These are phyloP conservation scores for Amphiprion ocellaris DNA, from an alignment of 2,113 vertebrate species.

Conservation along the genomic window DNA sequence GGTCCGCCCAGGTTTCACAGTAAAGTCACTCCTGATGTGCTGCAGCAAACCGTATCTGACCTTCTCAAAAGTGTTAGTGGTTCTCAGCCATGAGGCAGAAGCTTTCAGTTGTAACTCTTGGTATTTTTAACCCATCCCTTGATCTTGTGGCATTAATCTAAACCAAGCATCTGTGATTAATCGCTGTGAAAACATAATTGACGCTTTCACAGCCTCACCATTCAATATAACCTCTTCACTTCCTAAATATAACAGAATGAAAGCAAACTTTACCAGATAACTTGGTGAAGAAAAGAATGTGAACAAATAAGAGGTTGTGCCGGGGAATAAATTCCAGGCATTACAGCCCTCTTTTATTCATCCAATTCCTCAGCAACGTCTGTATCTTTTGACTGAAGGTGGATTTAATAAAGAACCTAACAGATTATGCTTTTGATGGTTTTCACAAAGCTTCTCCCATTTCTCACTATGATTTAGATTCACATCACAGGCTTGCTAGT, in stretches of 20 bases:
- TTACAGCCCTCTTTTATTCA: slow-evolving; percentile 25
- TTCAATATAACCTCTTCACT: not conserved
- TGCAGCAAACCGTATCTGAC: not conserved
- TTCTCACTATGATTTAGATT: not conserved
- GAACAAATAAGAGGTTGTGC: not conserved
- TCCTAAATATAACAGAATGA: not conserved
- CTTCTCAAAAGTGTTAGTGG: not conserved
- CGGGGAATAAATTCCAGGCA: slow-evolving; percentile 44
- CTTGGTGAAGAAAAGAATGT: not conserved
- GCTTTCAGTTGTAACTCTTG: not conserved
- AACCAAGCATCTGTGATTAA: not conserved
- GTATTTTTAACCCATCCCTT: not conserved
- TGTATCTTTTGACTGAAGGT: slow-evolving; percentile 21
- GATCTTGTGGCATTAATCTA: not conserved
- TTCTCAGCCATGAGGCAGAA: not conserved
- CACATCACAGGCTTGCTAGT: not conserved
- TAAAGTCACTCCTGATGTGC: not conserved
- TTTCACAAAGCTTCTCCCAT: too few relatives aligned
- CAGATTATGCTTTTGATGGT: not conserved
- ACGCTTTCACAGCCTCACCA: too few relatives aligned
- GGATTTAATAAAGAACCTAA: slow-evolving; percentile 36
- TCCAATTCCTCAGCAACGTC: not conserved
- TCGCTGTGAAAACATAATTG: not conserved
- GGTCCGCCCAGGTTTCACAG: not conserved
- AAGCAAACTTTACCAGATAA: not conserved